phyloP scores from a whole-genome alignment of 37 sponge, comb jelly and placozoan species.

The Oscarella lobularis region DNA sequence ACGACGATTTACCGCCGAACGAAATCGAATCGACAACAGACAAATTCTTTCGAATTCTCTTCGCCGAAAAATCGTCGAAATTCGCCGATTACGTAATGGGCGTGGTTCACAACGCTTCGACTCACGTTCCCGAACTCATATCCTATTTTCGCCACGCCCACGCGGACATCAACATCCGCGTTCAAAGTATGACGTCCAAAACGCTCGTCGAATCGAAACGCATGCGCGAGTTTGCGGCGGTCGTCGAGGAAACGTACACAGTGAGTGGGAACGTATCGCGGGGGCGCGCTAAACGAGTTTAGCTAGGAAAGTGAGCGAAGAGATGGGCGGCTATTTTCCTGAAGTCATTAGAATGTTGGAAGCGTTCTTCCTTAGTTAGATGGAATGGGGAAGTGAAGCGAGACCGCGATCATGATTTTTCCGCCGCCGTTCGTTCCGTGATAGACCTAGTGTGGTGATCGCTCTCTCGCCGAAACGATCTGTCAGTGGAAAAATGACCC shows the following conservation, averaged over 20 bases:
- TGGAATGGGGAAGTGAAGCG: too few relatives aligned
- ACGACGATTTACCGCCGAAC: constrained; percentile 18
- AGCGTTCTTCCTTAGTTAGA: too few relatives aligned
- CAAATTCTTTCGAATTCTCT: constrained; percentile 43
- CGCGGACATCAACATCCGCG: constrained; percentile 36
- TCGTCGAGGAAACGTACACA: constrained; percentile 34
- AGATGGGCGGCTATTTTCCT: constrained; percentile 53
- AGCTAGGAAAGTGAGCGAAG: constrained; percentile 78
- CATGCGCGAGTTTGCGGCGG: constrained; percentile 39
- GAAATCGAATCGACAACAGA: constrained; percentile 10
- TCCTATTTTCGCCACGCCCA: constrained; percentile 29
- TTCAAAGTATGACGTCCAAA: constrained; percentile 16
- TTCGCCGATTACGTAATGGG: constrained; percentile 70
- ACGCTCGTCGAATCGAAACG: constrained; percentile 42
- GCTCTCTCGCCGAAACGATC: too few relatives aligned
- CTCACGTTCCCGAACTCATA: constrained; percentile 59
- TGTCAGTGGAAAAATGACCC: too few relatives aligned
- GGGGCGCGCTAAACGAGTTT: too few relatives aligned
- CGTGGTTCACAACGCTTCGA: constrained; percentile 42
- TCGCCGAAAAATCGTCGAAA: constrained; percentile 30
- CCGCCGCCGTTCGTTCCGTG: too few relatives aligned
- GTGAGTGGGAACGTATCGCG: too few relatives aligned
- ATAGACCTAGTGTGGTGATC: too few relatives aligned
- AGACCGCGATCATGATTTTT: too few relatives aligned
- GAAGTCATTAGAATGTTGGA: constrained; percentile 43